Evolutionary conservation across 2,888 invertebrate species (phyloP), one percentile per base, ranked within the genome.

Genomic region (Hirudinaria manillensis): DNA sequence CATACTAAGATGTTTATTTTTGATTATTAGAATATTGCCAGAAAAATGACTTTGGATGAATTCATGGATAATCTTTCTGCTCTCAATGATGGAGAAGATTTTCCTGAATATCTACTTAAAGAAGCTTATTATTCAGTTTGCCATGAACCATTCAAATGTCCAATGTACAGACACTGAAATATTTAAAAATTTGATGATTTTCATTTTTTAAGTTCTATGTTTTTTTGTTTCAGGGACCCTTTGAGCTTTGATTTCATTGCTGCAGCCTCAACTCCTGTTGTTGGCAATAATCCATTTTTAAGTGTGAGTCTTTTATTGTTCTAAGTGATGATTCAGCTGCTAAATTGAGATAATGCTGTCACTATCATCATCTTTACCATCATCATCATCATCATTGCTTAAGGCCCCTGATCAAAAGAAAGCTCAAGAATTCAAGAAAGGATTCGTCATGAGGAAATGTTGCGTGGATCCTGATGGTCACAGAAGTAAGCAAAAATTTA

Each of bases 361-460:
- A 53, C 53, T 53, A 61, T 16, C 56, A 24, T 4, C 27, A 56
- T 56, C 56, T 3, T 56, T 10, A 38, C 10, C 4, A 38, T 38
- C 3, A 38, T 45, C 45, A 45, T 45, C 45, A 45, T 45, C 45
- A 45, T 10, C 45, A 45, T 45, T 7, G 16, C 45, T 68, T 24
- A 4, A 72, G 72, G 61, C 36, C 32, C 79, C 80, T 4, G 80
- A 80, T 70, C 83, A 83, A 7, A 81, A 78, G 72, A 81, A 82
- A 75, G 93, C 95, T 77, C 90, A 93, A 75, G 98, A 98, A 87
- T 97, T 95, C 87, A 97, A 97, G 88, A 94, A 94, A 87, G 98
- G 98, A 75, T 99, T 96, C 87, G 93, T 99, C 81, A 95, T 97
- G 94, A 89, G 97, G 80, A 99, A 99, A 87, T 94, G 95, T 85